Percentiles rank a stretch among this genome's conserved stretches.
phyloP scores from a whole-genome alignment of 2,797 vertebrate species.

The Sebastes variabilis region DNA sequence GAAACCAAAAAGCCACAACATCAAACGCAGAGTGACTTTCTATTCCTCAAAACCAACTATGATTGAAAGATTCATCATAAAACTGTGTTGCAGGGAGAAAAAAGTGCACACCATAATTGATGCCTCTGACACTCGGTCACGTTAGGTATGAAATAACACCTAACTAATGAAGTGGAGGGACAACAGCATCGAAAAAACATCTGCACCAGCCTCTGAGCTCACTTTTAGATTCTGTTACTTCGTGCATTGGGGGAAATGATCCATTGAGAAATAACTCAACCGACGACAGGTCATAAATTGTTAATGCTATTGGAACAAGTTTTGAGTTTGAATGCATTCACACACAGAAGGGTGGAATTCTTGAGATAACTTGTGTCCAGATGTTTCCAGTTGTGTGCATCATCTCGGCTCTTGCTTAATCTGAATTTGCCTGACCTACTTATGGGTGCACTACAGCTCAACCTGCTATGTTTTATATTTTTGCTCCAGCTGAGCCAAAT shows the following conservation, averaged over 20 bases:
- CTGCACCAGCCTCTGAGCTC: constrained; percentile 27
- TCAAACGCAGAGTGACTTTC: constrained; percentile 45
- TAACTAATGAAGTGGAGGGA: constrained; percentile 49
- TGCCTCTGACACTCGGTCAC: constrained; percentile 47
- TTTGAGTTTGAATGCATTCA: constrained; percentile 44
- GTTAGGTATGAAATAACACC: constrained; percentile 42
- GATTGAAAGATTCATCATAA: constrained; percentile 54
- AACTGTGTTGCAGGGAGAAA: constrained; percentile 32
- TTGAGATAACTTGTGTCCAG: constrained; percentile 67
- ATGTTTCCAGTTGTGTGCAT: constrained; percentile 66
- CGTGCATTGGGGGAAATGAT: constrained; percentile 46
- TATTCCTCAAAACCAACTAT: constrained; percentile 51
- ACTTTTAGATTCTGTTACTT: constrained; percentile 28
- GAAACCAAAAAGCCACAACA: constrained; percentile 43
- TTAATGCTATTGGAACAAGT: constrained; percentile 46
- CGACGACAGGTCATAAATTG: constrained; percentile 50
- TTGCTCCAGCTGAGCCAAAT: constrained; percentile 22
- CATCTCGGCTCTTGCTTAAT: constrained; percentile 58
- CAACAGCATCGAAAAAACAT: constrained; percentile 38
- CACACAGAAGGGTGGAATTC: constrained; percentile 50
- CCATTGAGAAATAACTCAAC: constrained; percentile 45
- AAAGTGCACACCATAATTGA: constrained; percentile 54
- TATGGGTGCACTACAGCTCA: constrained; percentile 46
- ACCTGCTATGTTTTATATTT: constrained; percentile 49
- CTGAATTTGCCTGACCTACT: constrained; percentile 73